Percentiles rank a stretch among this genome's conserved stretches.
phyloP scores from a whole-genome alignment of 2,888 invertebrate genomes.

The Ornithoptera priamus region DNA sequence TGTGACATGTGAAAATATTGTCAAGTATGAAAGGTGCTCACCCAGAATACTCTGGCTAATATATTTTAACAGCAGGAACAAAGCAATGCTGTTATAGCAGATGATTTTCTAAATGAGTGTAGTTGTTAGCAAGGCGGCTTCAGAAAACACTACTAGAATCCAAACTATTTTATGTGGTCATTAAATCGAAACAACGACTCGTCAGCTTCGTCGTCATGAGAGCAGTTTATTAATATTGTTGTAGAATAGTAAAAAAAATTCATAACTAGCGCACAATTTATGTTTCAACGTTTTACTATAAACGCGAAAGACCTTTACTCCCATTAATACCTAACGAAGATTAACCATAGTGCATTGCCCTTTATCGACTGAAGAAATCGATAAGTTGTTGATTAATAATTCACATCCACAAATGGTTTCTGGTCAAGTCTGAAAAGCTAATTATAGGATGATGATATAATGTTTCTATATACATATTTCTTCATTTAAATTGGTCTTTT shows the following conservation, averaged over 20 bases:
- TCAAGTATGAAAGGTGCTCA: too few relatives aligned
- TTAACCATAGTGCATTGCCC: conserved; percentile 59
- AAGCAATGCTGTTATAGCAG: too few relatives aligned
- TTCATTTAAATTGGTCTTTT: too few relatives aligned
- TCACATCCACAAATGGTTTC: conserved; percentile 25
- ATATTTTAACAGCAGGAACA: too few relatives aligned
- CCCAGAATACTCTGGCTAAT: too few relatives aligned
- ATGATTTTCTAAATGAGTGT: too few relatives aligned
- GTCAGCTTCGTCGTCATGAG: background rate
- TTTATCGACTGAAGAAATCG: conserved; percentile 55
- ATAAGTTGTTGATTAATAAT: conserved; percentile 58
- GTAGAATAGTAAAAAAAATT: conserved; percentile 57
- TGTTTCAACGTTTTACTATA: background rate
- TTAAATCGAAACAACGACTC: background rate
- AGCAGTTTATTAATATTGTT: background rate
- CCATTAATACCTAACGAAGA: conserved; percentile 56
- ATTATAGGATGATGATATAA: background rate
- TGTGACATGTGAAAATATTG: too few relatives aligned
- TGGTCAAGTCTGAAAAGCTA: background rate
- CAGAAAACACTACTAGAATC: too few relatives aligned
- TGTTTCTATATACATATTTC: too few relatives aligned
- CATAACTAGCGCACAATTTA: conserved; percentile 36
- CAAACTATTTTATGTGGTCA: background rate
- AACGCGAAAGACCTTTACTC: conserved; percentile 41
- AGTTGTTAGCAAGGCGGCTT: too few relatives aligned